A percentile compares a stretch with the other conserved stretches of the same genome.
phyloP scores from a whole-genome alignment of 2,888 invertebrate genomes.

The Autographa pulchrina region DNA sequence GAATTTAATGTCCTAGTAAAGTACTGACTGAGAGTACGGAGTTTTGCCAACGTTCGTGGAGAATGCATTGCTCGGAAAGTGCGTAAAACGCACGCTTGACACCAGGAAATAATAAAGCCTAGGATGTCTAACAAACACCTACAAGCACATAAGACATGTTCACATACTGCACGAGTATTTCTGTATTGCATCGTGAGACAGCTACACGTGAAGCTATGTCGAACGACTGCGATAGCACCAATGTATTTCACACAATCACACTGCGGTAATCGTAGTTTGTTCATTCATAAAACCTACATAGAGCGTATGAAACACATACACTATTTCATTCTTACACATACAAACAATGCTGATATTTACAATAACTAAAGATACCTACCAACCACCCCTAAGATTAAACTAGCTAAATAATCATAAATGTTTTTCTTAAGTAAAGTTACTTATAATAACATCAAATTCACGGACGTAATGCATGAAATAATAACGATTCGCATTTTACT shows the following conservation, averaged over 20 bases:
- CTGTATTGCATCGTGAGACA: slow-evolving; percentile 23
- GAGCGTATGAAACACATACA: background rate
- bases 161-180: slow-evolving; percentile 17
- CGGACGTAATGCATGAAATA: too few relatives aligned
- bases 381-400: too few relatives aligned
- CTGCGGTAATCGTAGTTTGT: background rate
- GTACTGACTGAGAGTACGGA: background rate
- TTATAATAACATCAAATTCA: too few relatives aligned
- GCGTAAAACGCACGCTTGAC: slow-evolving; percentile 17
- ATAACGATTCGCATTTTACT: too few relatives aligned
- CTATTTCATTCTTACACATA: too few relatives aligned
- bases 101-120: slow-evolving; percentile 37
- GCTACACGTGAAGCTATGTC: background rate
- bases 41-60: background rate
- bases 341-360: too few relatives aligned
- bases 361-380: too few relatives aligned
- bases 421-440: too few relatives aligned
- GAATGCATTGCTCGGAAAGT: slow-evolving; percentile 5
- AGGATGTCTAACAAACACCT: slow-evolving; percentile 9
- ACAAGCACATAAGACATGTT: background rate
- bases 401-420: too few relatives aligned
- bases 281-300: background rate
- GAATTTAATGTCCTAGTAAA: too few relatives aligned
- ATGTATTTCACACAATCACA: background rate
- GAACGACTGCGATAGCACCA: slow-evolving; percentile 4